These are phyloP conservation scores for Cettia cetti DNA, from an alignment of 2,113 vertebrate genomes.

Conservation along the genomic window DNA sequence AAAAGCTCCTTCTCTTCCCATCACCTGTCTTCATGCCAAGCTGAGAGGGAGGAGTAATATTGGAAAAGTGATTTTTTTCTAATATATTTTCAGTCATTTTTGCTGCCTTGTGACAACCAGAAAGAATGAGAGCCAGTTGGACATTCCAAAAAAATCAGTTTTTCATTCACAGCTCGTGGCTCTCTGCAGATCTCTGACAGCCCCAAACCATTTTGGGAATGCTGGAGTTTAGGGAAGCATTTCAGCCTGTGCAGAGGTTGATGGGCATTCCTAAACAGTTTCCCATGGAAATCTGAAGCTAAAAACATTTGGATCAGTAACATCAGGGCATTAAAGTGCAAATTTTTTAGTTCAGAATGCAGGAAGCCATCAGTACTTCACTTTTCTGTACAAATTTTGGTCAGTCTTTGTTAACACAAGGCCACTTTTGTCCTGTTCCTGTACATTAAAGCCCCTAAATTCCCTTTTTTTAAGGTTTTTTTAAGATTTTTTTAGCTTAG, in stretches of 20 bases:
- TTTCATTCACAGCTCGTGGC: not conserved
- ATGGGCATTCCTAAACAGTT: rapidly evolving
- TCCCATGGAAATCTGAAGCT: not conserved
- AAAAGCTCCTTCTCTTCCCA: not conserved
- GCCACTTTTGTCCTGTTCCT: not conserved
- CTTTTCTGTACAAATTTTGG: rapidly evolving
- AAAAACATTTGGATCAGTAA: not conserved
- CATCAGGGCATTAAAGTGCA: not conserved
- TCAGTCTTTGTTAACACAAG: not conserved
- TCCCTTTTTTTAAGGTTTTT: not conserved
- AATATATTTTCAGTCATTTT: not conserved
- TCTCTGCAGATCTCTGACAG: rapidly evolving
- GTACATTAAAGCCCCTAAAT: rapidly evolving
- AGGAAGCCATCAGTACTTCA: not conserved
- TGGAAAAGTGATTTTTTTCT: not conserved
- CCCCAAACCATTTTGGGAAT: not conserved
- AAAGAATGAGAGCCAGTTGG: not conserved
- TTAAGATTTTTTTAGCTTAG: not conserved
- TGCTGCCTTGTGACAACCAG: not conserved
- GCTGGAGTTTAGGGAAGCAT: not conserved
- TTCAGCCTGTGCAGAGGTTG: not conserved
- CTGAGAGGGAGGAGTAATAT: rapidly evolving
- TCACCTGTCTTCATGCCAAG: not conserved
- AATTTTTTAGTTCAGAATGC: not conserved
- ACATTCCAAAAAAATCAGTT: rapidly evolving